Evolutionary conservation across 2,113 vertebrate genomes (phyloP).

Genomic region (Epinephelus cyanopodus): DNA sequence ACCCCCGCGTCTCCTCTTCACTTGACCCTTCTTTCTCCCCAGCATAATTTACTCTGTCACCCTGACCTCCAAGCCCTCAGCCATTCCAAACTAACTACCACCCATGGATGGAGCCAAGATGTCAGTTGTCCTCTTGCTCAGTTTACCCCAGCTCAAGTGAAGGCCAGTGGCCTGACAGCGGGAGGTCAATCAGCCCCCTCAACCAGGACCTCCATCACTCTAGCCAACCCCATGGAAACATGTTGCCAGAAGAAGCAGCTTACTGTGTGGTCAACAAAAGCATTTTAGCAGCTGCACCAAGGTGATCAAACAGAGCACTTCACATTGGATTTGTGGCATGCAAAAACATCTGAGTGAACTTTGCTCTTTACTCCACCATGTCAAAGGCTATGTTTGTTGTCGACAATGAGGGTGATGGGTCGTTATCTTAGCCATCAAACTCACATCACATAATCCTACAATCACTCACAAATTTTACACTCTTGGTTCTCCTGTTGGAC

Average conservation of each 20-base stretch:
- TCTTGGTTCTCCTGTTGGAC: neutral
- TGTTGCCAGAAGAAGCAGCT: slow-evolving; percentile 51
- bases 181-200: slow-evolving; percentile 55
- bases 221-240: slow-evolving; percentile 52
- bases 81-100: slow-evolving; percentile 74
- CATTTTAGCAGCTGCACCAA: slow-evolving; percentile 56
- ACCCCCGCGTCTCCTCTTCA: slow-evolving; percentile 64
- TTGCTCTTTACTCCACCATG: slow-evolving; percentile 30
- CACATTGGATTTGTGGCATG: slow-evolving; percentile 50
- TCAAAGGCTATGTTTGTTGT: slow-evolving; percentile 53
- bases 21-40: slow-evolving; percentile 56
- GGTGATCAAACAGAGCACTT: slow-evolving; percentile 56
- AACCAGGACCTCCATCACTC: slow-evolving; percentile 35
- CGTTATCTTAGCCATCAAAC: slow-evolving; percentile 7
- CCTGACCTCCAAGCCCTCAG: slow-evolving; percentile 67
- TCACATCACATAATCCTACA: neutral
- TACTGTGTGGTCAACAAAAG: slow-evolving; percentile 74
- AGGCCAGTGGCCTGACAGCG: slow-evolving; percentile 66
- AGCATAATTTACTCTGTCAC: slow-evolving; percentile 72
- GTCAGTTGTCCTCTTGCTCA: slow-evolving; percentile 61
- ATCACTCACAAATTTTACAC: neutral
- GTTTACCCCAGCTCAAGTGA: slow-evolving; percentile 64
- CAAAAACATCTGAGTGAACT: slow-evolving; percentile 67
- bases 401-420: neutral
- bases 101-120: slow-evolving; percentile 64